Conservation (phyloP, 1,140 invertebrate genomes). For the Drosophila littoralis region DNA sequence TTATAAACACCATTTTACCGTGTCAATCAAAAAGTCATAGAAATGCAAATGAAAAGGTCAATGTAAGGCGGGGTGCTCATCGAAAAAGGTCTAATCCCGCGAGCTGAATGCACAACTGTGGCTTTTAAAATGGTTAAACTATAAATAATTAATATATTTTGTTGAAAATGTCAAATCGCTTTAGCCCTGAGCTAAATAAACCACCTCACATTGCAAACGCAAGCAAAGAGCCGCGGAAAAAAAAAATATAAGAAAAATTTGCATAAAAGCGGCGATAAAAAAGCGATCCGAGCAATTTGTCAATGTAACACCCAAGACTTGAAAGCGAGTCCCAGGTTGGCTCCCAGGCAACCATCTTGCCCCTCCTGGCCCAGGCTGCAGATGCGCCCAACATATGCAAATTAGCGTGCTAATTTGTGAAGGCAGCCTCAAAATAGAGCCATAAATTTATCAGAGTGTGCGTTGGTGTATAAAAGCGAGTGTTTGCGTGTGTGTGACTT, state of each 20-base stretch:
- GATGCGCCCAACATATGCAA: conserved; percentile 54
- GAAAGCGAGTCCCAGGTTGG: conserved; percentile 4
- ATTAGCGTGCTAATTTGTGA: conserved; percentile 73
- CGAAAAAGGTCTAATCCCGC: conserved; percentile 11
- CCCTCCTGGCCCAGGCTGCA: background rate
- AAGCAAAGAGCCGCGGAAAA: conserved; percentile 11
- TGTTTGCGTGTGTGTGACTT: background rate
- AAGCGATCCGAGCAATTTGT: conserved; percentile 63
- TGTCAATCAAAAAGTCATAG: conserved; percentile 3
- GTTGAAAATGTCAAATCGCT: conserved; percentile 62
- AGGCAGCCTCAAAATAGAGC: conserved; percentile 63
- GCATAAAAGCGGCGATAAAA: conserved; percentile 68
- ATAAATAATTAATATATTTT: conserved; percentile 62
- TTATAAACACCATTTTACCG: background rate
- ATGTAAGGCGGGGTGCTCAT: conserved; percentile 25
- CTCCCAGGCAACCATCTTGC: background rate
- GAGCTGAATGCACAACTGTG: background rate
- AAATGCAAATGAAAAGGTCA: conserved; percentile 65
- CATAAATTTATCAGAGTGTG: conserved; percentile 52
- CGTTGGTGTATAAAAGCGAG: background rate
- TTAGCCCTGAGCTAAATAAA: conserved; percentile 70
- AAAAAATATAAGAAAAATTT: conserved; percentile 37
- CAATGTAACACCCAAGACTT: conserved; percentile 65
- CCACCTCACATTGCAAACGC: conserved; percentile 7
- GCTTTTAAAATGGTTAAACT: conserved; percentile 19